Base-by-base conservation (phyloP, 2,888 invertebrate genomes). In the Netelia melanura region DNA sequence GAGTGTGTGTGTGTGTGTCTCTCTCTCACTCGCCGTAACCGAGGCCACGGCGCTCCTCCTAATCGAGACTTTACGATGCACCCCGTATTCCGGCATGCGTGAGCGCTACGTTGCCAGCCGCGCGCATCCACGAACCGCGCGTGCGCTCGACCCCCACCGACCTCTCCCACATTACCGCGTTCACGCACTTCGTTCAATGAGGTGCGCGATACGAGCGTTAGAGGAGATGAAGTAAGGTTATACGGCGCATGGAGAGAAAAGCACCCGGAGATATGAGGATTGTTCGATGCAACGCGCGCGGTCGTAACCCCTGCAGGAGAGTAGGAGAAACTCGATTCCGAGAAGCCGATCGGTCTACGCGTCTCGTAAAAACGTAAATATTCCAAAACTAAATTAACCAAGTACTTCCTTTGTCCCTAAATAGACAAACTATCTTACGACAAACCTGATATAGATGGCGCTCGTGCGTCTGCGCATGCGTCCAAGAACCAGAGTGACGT, bases 131-230 rank as follows among this genome's bases (percentile, higher is more conserved):
- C 90, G 79, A 71, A 84, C 79, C 90, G 79, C 76, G 86, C 79
- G 61, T 84, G 77, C 84, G 79, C 80, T 21, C 79, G 81, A 82
- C 82, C 85, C 76, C 70, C 25, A 25, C 58, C 83, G 83, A 85
- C 80, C 82, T 91, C 91, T 91, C 91, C 89, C 91, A 91, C 90
- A 91, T 91, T 91, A 91, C 90, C 88, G 88, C 89, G 87, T 90
- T 89, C 90, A 89, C 89, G 89, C 90, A 90, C 88, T 87, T 87
- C 84, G 76, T 76, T 54, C 79, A 85, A 76, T 70, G 61, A 82
- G 70, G n/a, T 48, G 61, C 9, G 25, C 21, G 21, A 61, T 14
- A 61, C 44, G 65, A 65, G 43, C 9, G 62, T 30, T 21, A n/a
- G n/a, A 62, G 30, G 30, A 14, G 23, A 23, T 10, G 23, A 23